phyloP scores from a whole-genome alignment of 2,888 invertebrate genomes.

The Melinaea menophilus region DNA sequence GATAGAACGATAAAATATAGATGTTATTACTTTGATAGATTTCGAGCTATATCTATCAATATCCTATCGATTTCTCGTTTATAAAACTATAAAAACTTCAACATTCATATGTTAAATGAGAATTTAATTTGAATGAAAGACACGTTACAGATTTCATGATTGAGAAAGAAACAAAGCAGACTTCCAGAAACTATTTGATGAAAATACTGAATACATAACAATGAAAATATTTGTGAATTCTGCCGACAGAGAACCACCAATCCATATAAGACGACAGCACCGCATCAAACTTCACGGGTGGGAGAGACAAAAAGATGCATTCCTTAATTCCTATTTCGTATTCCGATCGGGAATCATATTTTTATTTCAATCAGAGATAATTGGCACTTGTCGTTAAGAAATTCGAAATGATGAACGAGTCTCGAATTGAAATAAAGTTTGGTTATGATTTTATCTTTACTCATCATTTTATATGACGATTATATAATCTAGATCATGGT shows the following conservation, averaged over 20 bases:
- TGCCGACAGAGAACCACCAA: conserved; percentile 48
- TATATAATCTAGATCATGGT: too few relatives aligned
- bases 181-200: conserved; percentile 51
- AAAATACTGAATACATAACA: conserved; percentile 59
- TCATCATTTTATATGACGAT: too few relatives aligned
- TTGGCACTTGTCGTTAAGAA: conserved; percentile 70
- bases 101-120: background rate
- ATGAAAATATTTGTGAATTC: conserved; percentile 50
- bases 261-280: conserved; percentile 53
- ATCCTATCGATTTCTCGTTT: too few relatives aligned
- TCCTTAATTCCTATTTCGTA: conserved; percentile 42
- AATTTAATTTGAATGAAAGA: conserved; percentile 24
- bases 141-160: conserved; percentile 50
- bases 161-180: conserved; percentile 48
- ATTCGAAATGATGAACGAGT: conserved; percentile 28
- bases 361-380: conserved; percentile 72
- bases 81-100: background rate
- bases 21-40: too few relatives aligned
- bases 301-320: conserved; percentile 55
- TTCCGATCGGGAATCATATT: conserved; percentile 61
- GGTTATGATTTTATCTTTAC: background rate
- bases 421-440: conserved; percentile 11
- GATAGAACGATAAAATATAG: conserved; percentile 7
- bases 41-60: too few relatives aligned
- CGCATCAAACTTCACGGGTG: conserved; percentile 64